These are phyloP conservation scores for Puntigrus tetrazona DNA, from an alignment of 2,113 vertebrate species.

Conservation along the genomic window DNA sequence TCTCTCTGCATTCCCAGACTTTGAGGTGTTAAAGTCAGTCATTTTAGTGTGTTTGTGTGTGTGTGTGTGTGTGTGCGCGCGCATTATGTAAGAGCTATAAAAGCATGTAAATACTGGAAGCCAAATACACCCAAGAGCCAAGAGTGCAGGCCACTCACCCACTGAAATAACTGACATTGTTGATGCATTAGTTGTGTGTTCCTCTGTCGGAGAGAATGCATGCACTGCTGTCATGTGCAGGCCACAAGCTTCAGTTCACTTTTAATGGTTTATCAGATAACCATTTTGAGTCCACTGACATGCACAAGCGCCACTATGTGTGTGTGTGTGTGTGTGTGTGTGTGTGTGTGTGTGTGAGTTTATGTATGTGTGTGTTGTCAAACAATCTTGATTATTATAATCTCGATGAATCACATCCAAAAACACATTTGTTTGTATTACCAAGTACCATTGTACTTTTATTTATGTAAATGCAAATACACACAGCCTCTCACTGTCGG, in stretches of 20 bases:
- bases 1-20: background rate
- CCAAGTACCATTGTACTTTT: too few species aligned
- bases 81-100: slow-evolving; percentile 22
- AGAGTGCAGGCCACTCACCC: slow-evolving; percentile 44
- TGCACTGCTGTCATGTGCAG: background rate
- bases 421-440: too few species aligned
- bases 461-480: too few species aligned
- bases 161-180: slow-evolving; percentile 53
- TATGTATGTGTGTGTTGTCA: too few species aligned
- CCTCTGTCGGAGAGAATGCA: slow-evolving; percentile 33
- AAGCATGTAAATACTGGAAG: slow-evolving; percentile 28
- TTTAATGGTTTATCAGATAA: slow-evolving; percentile 32
- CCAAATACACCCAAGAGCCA: slow-evolving; percentile 31
- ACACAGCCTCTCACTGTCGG: too few species aligned
- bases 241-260: slow-evolving; percentile 30
- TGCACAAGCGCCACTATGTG: too few species aligned
- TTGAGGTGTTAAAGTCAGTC: background rate
- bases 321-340: too few species aligned
- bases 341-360: too few species aligned
- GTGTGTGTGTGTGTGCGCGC: background rate
- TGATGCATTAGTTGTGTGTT: slow-evolving; percentile 43
- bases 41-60: background rate
- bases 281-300: slow-evolving; percentile 7
- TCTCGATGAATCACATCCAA: too few species aligned
- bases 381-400: too few species aligned